Conservation (phyloP, 2,113 vertebrate species). For the Craseonycteris thonglongyai region DNA sequence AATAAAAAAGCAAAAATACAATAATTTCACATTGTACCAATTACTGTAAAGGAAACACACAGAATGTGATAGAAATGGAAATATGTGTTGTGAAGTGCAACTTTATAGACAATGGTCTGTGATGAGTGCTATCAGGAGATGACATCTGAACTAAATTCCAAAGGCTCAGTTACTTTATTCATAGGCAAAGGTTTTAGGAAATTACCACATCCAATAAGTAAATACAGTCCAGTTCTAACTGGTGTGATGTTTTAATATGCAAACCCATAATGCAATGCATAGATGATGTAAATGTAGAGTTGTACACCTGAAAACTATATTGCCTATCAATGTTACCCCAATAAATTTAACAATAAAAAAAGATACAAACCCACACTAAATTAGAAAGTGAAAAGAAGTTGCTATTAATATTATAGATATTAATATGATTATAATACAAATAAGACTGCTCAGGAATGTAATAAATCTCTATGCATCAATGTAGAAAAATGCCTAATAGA, state of each 20-base stretch:
- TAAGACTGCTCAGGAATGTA: neutral
- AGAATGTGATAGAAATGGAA: neutral
- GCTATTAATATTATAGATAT: too few relatives aligned
- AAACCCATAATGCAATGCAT: too few relatives aligned
- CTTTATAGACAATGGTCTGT: neutral
- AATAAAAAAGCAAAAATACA: neutral
- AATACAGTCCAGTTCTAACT: neutral
- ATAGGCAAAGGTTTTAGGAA: neutral
- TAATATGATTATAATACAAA: neutral
- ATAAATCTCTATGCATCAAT: neutral
- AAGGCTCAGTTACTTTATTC: neutral
- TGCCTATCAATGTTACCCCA: too few relatives aligned
- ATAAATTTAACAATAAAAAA: too few relatives aligned
- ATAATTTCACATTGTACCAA: neutral
- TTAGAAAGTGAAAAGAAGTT: neutral
- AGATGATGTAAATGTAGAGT: too few relatives aligned
- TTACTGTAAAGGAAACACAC: neutral
- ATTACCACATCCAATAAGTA: neutral
- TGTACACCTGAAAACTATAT: too few relatives aligned
- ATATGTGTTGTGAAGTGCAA: neutral
- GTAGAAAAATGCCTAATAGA: neutral
- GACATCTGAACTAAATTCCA: neutral
- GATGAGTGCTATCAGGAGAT: neutral
- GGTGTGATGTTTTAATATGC: neutral
- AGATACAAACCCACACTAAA: neutral